phyloP scores from a whole-genome alignment of 2,888 invertebrate species.

The Xylota sylvarum region DNA sequence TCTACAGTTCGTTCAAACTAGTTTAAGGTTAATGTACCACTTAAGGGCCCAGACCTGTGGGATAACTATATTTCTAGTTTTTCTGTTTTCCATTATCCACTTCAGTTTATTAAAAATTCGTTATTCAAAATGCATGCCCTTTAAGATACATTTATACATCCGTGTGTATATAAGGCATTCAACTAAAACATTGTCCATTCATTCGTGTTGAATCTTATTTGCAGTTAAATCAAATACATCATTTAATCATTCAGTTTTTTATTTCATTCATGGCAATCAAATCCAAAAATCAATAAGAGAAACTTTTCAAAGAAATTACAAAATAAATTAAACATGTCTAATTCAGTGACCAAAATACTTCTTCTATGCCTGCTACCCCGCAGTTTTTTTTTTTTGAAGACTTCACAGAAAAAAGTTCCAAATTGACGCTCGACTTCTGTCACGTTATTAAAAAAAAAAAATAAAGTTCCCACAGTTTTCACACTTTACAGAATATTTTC shows the following conservation, averaged over 20 bases:
- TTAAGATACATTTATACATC: too few relatives aligned
- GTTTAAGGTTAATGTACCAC: too few relatives aligned
- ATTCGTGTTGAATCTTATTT: neutral
- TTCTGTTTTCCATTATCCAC: too few relatives aligned
- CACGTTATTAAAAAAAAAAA: neutral
- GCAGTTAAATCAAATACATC: neutral
- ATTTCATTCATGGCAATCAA: neutral
- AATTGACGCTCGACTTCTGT: neutral
- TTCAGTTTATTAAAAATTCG: too few relatives aligned
- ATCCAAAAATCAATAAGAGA: neutral
- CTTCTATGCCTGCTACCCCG: neutral
- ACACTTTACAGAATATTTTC: slow-evolving; percentile 3
- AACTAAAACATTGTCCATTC: neutral
- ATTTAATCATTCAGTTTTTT: neutral
- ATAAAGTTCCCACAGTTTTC: neutral
- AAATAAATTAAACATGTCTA: slow-evolving; percentile 1
- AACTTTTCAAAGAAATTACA: neutral
- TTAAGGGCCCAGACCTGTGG: too few relatives aligned
- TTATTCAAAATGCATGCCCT: too few relatives aligned
- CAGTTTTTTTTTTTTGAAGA: neutral
- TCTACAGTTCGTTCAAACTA: too few relatives aligned
- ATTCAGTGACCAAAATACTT: neutral
- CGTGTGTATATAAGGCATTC: too few relatives aligned
- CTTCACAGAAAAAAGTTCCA: slow-evolving; percentile 2
- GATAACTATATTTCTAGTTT: too few relatives aligned